Conservation (phyloP, 2,797 vertebrate genomes). For the Dendrocincla tyrannina region DNA sequence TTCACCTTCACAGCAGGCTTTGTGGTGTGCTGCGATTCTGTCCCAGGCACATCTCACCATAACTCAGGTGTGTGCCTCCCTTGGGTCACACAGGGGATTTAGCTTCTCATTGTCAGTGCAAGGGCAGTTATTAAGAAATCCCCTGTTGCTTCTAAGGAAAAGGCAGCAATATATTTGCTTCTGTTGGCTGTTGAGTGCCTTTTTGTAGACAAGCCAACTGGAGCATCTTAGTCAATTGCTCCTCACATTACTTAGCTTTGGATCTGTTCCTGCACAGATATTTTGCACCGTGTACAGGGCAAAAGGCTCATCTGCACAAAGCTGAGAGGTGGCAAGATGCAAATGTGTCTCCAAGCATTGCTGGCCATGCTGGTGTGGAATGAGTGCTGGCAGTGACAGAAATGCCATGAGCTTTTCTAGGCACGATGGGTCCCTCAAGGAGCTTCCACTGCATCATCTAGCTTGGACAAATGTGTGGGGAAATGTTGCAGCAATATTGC, state of each 20-base stretch:
- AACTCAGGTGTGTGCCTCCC: too few relatives aligned
- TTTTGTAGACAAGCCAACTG: neutral
- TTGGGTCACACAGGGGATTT: neutral
- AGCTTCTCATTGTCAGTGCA: neutral
- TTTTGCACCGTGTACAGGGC: neutral
- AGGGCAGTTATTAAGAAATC: neutral
- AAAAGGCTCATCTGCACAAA: neutral
- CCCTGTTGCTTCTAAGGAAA: neutral
- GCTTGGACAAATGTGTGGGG: neutral
- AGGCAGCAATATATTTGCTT: neutral
- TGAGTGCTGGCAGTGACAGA: neutral
- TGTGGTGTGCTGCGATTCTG: neutral
- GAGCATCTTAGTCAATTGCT: neutral
- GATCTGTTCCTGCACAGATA: neutral
- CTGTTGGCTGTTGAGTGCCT: rapidly evolving
- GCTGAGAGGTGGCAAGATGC: neutral
- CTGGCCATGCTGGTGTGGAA: neutral
- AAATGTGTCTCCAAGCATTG: neutral
- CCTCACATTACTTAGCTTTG: neutral
- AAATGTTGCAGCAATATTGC: neutral
- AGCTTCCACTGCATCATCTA: neutral
- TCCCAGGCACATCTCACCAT: neutral
- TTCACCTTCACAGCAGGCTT: neutral
- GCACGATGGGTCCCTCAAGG: neutral
- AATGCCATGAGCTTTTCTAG: neutral